phyloP scores from a whole-genome alignment of 2,113 vertebrate species.

The Syngnathoides biaculeatus region DNA sequence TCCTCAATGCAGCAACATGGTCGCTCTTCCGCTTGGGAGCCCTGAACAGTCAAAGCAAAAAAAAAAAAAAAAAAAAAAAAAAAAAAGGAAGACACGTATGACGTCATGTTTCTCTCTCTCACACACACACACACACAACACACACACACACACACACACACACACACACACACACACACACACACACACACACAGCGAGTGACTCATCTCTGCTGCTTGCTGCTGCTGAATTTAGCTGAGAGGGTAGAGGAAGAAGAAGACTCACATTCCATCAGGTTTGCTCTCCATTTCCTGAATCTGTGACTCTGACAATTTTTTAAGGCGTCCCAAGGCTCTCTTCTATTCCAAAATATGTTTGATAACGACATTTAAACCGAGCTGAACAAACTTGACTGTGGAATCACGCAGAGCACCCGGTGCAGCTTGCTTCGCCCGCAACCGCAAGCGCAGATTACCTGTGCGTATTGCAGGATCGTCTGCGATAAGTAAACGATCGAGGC shows the following conservation, averaged over 20 bases:
- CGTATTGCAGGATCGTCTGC: constrained; percentile 31
- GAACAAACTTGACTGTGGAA: background rate
- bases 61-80: constrained; percentile 55
- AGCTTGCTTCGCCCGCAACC: background rate
- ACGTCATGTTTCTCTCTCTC: constrained; percentile 67
- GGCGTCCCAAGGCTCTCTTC: background rate
- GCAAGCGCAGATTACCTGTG: background rate
- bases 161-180: constrained; percentile 34
- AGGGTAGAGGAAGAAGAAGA: constrained; percentile 38
- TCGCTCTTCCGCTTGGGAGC: constrained; percentile 56
- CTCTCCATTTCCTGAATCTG: constrained; percentile 4
- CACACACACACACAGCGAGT: constrained; percentile 22
- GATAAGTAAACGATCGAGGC: constrained; percentile 35
- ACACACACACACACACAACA: no score
- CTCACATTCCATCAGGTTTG: background rate
- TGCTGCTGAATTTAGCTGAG: constrained; percentile 41
- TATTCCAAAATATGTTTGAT: background rate
- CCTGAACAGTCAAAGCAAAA: constrained; percentile 48
- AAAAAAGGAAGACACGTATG: constrained; percentile 66
- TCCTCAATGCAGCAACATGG: constrained; percentile 67
- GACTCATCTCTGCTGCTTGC: constrained; percentile 68
- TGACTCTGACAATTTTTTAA: constrained; percentile 2
- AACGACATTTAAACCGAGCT: background rate
- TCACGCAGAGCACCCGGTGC: background rate
- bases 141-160: background rate